Percentiles rank a stretch among this genome's conserved stretches.
Evolutionary conservation across 53 echinoderm and acorn worm genomes (phyloP).

Genomic region (Glandiceps talaboti): DNA sequence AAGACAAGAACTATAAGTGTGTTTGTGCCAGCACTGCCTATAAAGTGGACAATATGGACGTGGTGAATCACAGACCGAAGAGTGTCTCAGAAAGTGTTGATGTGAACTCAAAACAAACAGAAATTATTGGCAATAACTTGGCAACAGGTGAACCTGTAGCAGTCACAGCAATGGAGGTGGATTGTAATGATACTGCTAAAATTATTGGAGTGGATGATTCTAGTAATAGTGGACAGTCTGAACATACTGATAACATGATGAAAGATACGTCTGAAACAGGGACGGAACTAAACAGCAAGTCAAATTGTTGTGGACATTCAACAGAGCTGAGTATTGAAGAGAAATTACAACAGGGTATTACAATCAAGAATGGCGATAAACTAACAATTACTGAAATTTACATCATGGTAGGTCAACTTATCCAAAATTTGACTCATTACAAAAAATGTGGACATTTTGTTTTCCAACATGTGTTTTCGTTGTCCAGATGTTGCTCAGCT

Average conservation of each 20-base stretch:
- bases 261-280: conserved; percentile 2
- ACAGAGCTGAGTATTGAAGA: neutral
- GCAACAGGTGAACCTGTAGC: conserved; percentile 11
- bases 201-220: neutral
- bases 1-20: conserved; percentile 1
- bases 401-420: conserved; percentile 78
- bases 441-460: too few species aligned
- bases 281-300: neutral
- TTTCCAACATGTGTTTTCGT: too few species aligned
- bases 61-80: conserved; percentile 25
- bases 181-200: conserved; percentile 10
- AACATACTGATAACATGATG: neutral
- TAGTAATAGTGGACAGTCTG: neutral
- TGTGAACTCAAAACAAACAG: too few species aligned
- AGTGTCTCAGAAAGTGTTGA: neutral
- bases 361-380: conserved; percentile 43
- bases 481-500: too few species aligned
- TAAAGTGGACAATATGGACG: conserved; percentile 2
- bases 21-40: conserved; percentile 3
- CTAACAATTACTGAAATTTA: conserved; percentile 74
- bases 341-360: conserved; percentile 40
- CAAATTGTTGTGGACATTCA: neutral
- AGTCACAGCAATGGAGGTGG: neutral
- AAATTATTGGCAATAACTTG: neutral
- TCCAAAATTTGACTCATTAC: too few species aligned